These are phyloP conservation scores for Bacillus rossius DNA, from an alignment of 1,140 invertebrate species.

Conservation along the genomic window DNA sequence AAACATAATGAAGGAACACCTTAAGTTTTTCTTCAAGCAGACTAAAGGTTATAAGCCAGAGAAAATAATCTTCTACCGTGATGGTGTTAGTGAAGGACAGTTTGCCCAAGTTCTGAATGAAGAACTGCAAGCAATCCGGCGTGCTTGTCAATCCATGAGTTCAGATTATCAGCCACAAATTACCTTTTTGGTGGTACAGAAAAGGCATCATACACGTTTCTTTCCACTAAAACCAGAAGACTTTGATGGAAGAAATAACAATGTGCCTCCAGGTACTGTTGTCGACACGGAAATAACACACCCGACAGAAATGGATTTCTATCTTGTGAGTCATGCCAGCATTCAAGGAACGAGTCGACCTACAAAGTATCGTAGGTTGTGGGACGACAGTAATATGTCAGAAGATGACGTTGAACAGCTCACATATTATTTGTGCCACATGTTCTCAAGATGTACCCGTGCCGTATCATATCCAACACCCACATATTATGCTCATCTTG, in stretches of 20 bases:
- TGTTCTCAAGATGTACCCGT: constrained; percentile 81
- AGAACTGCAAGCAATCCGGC: constrained; percentile 61
- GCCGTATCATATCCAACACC: constrained; percentile 90
- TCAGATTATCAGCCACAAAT: constrained; percentile 55
- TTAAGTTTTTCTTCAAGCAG: constrained; percentile 46
- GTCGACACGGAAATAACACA: constrained; percentile 80
- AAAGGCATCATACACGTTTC: constrained; percentile 74
- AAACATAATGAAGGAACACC: constrained; percentile 56
- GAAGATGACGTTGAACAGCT: constrained; percentile 76
- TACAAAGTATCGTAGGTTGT: constrained; percentile 81
- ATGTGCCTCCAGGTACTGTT: constrained; percentile 77
- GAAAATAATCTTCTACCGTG: constrained; percentile 69
- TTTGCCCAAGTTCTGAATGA: constrained; percentile 54
- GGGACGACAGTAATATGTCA: constrained; percentile 68
- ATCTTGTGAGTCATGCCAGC: constrained; percentile 64
- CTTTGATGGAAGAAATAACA: constrained; percentile 45
- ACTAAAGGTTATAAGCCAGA: constrained; percentile 46
- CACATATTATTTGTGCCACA: constrained; percentile 83
- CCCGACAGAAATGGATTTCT: constrained; percentile 79
- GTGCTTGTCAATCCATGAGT: constrained; percentile 52
- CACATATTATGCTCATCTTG: constrained; percentile 91
- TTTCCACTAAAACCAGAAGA: constrained; percentile 50
- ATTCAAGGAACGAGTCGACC: constrained; percentile 80
- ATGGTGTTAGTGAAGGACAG: constrained; percentile 87
- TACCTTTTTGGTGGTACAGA: constrained; percentile 85